phyloP scores from a whole-genome alignment of 2,888 invertebrate genomes.

The Operophtera brumata region DNA sequence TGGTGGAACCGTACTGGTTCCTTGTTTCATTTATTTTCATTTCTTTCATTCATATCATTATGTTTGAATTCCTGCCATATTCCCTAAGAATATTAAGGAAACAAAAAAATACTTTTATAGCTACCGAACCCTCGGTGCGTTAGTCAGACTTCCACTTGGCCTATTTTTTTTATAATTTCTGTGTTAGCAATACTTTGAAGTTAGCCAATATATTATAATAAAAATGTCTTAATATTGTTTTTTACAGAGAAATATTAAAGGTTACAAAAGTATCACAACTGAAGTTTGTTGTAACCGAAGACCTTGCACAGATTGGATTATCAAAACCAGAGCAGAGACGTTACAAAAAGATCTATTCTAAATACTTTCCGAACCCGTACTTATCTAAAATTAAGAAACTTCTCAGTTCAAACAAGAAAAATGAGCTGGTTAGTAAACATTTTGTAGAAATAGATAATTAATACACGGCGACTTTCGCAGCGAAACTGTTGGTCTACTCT shows the following conservation, averaged over 20 bases:
- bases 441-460: neutral
- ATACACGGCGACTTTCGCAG: too few relatives aligned
- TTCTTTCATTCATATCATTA: too few relatives aligned
- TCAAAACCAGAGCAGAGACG: conserved; percentile 97
- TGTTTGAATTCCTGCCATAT: too few relatives aligned
- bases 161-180: too few relatives aligned
- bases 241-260: conserved; percentile 91
- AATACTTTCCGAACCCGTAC: conserved; percentile 96
- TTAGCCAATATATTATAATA: neutral
- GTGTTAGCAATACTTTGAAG: too few relatives aligned
- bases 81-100: too few relatives aligned
- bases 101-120: too few relatives aligned
- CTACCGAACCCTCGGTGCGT: too few relatives aligned
- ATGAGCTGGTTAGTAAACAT: conserved; percentile 67
- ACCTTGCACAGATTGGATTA: conserved; percentile 94
- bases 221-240: conserved; percentile 7
- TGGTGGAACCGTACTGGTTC: too few relatives aligned
- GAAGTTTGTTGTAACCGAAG: conserved; percentile 96
- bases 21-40: too few relatives aligned
- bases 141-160: too few relatives aligned
- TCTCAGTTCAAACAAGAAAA: conserved; percentile 82
- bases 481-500: too few relatives aligned
- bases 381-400: conserved; percentile 94
- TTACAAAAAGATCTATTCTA: conserved; percentile 95
- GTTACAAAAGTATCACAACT: conserved; percentile 92